These are phyloP conservation scores for Ploceus nigricollis DNA, from an alignment of 2,113 vertebrate species.

Conservation along the genomic window DNA sequence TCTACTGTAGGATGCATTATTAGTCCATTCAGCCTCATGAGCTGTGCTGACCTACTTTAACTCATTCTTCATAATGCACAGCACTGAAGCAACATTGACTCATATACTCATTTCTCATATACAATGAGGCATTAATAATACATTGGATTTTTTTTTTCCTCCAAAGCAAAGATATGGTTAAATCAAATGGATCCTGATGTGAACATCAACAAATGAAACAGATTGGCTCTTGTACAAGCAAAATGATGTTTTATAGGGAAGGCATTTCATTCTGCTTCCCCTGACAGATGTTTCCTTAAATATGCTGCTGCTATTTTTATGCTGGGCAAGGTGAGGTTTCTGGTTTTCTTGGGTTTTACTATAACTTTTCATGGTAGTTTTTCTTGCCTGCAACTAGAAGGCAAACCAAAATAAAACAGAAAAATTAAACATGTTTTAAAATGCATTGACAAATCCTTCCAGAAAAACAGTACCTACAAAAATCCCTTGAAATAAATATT, in stretches of 20 bases:
- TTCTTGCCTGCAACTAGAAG: neutral
- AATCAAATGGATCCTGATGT: conserved; percentile 42
- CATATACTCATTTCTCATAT: conserved; percentile 3
- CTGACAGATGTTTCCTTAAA: conserved; percentile 19
- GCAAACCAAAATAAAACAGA: neutral
- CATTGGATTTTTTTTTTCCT: neutral
- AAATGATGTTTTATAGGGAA: conserved; percentile 1
- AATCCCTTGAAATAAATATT: neutral
- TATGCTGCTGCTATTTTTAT: neutral
- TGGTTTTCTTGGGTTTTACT: neutral
- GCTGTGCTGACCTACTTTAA: conserved; percentile 66
- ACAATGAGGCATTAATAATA: conserved; percentile 53
- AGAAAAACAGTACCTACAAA: neutral
- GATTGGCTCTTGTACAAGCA: neutral
- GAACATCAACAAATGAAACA: conserved; percentile 38
- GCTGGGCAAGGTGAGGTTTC: neutral
- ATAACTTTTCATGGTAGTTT: neutral
- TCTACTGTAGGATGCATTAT: conserved; percentile 52
- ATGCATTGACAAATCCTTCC: neutral
- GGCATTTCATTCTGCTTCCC: conserved; percentile 1
- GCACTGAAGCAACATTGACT: conserved; percentile 42
- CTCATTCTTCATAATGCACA: conserved; percentile 55
- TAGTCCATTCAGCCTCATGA: conserved; percentile 48
- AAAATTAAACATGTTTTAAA: neutral
- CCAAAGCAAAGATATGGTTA: conserved; percentile 34